phyloP scores from a whole-genome alignment of 2,113 vertebrate species.

The Caranx ignobilis region DNA sequence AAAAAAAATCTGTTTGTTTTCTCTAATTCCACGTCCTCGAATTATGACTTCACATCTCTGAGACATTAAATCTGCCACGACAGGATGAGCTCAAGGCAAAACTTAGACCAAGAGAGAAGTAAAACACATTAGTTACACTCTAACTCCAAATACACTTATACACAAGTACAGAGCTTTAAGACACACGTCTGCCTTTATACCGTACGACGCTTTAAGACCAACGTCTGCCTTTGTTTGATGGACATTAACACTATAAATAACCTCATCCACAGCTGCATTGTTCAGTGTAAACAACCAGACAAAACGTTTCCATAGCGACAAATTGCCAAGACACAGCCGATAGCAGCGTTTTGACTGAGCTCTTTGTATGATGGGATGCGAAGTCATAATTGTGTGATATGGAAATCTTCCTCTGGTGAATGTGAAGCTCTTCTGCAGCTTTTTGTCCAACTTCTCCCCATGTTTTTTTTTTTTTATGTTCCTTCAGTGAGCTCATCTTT shows the following conservation, averaged over 20 bases:
- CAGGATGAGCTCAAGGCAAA: too few relatives aligned
- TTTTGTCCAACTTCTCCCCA: constrained; percentile 7
- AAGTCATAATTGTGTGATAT: neutral
- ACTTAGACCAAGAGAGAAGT: too few relatives aligned
- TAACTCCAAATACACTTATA: too few relatives aligned
- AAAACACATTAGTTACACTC: too few relatives aligned
- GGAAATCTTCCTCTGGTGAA: constrained; percentile 44
- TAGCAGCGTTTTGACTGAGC: neutral
- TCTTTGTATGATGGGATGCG: neutral
- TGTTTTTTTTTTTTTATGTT: constrained; percentile 24
- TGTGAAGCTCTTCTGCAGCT: constrained; percentile 36
- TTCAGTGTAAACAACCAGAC: neutral
- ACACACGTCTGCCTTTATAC: too few relatives aligned
- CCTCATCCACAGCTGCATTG: neutral
- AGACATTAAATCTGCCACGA: too few relatives aligned
- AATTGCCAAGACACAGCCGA: neutral
- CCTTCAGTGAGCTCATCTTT: constrained; percentile 40
- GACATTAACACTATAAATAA: too few relatives aligned
- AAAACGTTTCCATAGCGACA: neutral
- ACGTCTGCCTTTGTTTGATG: too few relatives aligned
- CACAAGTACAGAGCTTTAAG: too few relatives aligned
- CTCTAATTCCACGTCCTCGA: neutral
- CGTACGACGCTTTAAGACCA: too few relatives aligned
- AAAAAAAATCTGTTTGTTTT: neutral
- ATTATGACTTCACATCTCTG: neutral